Percentiles rank a stretch among this genome's conserved stretches.
These are phyloP conservation scores for Orientallactaga bullata DNA, from an alignment of 2,113 vertebrate genomes.

Conservation along the genomic window DNA sequence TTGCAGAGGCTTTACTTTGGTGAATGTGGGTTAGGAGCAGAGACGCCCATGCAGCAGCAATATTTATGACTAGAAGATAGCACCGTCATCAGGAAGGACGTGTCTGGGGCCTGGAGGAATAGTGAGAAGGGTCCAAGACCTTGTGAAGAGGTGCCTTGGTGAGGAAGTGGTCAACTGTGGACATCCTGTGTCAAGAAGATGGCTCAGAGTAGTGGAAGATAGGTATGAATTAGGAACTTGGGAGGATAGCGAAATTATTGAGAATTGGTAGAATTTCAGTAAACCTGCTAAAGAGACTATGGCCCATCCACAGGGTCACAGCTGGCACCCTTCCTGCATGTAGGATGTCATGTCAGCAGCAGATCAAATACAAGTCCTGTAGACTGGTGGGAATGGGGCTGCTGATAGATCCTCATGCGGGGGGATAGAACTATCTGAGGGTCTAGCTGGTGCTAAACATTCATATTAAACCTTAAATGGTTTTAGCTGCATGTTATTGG, in stretches of 20 bases:
- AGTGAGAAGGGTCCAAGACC: neutral
- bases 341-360: neutral
- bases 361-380: neutral
- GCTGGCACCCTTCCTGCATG: neutral
- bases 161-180: neutral
- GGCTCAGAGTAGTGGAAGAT: constrained; percentile 10
- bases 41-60: neutral
- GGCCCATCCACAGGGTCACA: neutral
- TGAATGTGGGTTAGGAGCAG: neutral
- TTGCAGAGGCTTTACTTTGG: neutral
- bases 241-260: neutral
- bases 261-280: neutral
- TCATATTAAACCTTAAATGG: constrained; percentile 19
- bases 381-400: neutral
- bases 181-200: neutral
- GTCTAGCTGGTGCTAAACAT: neutral
- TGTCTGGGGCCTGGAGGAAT: neutral
- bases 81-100: neutral
- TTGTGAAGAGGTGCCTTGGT: neutral
- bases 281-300: neutral
- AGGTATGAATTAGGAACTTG: neutral
- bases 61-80: neutral
- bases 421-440: neutral
- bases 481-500: neutral
- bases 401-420: neutral